phyloP scores from a whole-genome alignment of 2,113 vertebrate genomes.

The Puffinus mauretanicus region DNA sequence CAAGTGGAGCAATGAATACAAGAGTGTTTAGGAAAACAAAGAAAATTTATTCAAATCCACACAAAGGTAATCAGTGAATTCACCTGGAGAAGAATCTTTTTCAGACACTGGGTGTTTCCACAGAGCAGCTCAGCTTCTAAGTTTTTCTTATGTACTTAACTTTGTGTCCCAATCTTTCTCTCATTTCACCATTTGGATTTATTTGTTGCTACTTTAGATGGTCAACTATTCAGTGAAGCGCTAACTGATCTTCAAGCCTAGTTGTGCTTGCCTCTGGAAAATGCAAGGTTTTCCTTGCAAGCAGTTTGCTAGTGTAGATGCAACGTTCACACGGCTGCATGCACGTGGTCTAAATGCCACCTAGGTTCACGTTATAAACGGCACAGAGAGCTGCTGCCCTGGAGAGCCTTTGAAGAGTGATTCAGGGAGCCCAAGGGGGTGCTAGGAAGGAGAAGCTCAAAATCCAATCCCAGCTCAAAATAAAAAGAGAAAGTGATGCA shows the following conservation, averaged over 20 bases:
- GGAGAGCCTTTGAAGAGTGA: neutral
- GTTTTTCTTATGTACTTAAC: neutral
- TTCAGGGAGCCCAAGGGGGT: neutral
- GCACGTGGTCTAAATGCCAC: neutral
- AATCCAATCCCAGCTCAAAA: neutral
- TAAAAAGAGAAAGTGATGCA: neutral
- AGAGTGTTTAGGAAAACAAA: neutral
- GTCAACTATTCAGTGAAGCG: neutral
- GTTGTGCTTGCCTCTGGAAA: neutral
- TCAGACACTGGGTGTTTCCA: neutral
- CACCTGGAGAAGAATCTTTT: neutral
- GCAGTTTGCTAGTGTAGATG: neutral
- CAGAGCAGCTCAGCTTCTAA: neutral
- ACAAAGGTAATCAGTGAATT: neutral
- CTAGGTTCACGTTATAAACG: neutral
- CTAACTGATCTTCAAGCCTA: neutral
- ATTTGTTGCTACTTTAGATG: neutral
- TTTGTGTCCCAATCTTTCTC: neutral
- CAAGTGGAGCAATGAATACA: neutral
- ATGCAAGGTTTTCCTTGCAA: neutral
- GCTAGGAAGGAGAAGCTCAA: neutral
- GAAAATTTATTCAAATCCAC: neutral
- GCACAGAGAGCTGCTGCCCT: neutral
- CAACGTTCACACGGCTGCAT: accelerated
- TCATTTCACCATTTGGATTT: neutral